Conservation (phyloP, 2,888 invertebrate genomes). For the Augiades crinisus region DNA sequence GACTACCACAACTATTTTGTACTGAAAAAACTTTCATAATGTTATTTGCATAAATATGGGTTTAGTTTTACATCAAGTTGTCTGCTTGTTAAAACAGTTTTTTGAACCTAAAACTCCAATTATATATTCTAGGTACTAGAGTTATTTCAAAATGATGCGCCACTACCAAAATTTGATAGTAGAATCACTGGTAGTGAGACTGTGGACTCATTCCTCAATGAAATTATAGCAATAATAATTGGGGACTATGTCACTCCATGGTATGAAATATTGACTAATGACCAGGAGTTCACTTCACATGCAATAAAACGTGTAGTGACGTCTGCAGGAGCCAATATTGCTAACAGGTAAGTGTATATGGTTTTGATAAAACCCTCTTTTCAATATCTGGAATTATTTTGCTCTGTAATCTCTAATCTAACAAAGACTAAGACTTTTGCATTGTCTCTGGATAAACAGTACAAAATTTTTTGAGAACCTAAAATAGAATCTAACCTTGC, state of each 20-base stretch:
- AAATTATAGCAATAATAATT: constrained; percentile 90
- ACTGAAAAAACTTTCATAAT: too few species aligned
- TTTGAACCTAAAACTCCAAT: too few species aligned
- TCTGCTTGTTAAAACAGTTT: too few species aligned
- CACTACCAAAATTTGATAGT: constrained; percentile 62
- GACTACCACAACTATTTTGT: too few species aligned
- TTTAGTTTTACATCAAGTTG: too few species aligned
- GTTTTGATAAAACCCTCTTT: background rate
- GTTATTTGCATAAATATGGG: too few species aligned
- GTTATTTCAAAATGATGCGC: constrained; percentile 51
- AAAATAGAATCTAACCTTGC: too few species aligned
- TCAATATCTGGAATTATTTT: background rate
- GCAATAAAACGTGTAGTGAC: constrained; percentile 86
- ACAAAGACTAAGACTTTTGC: too few species aligned
- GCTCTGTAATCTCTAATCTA: too few species aligned
- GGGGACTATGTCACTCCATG: constrained; percentile 91
- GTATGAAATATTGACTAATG: constrained; percentile 85
- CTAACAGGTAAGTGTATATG: constrained; percentile 81
- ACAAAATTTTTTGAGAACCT: too few species aligned
- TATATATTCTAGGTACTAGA: constrained; percentile 55
- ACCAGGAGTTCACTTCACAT: constrained; percentile 86
- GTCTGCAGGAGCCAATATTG: constrained; percentile 82
- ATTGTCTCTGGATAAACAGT: too few species aligned
- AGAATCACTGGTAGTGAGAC: constrained; percentile 92
- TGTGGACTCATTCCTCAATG: constrained; percentile 92